Base-by-base conservation (phyloP, 30 jellyfish, hydroid and myxozoan species). In the Hydractinia symbiolongicarpus region DNA sequence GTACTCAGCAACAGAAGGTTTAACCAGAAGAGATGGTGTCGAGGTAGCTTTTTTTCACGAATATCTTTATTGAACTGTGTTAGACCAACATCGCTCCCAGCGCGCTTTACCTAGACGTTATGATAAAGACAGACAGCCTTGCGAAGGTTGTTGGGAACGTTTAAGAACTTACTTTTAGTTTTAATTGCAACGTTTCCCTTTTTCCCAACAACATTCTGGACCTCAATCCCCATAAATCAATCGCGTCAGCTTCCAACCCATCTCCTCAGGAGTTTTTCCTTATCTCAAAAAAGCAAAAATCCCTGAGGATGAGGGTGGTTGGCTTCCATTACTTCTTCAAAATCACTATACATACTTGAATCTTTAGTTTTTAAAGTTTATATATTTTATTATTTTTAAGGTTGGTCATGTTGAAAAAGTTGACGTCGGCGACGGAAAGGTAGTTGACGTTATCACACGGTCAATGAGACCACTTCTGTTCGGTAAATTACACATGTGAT, bases 351-450 rank as follows among this genome's bases (percentile, higher is more conserved):
- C 44, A 30, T 30, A 30, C 44, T 30, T 30, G 8, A 21, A 72
- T 30, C 53, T 72, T 21, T 72, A 17, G 15, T n/a, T 40, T 17
- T 68, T 40, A 20, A 68, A 15, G 15, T n/a, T 68, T 52, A 9
- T 72, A 9, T 49, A 7, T 21, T 5, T 71, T 40, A 6, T 71
- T 73, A 80, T 55, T 53, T 64, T 67, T n/a, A 58, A 88, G 99
- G 50, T 74, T 19, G 99, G 95, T 5, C 88, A 88, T 81, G 92
- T 56, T 6, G 86, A 96, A 55, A 93, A 88, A 50, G 88, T 94
- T 4, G 96, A 94, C 76, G 78, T 94, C 4, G 99, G 94, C 68
- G 95, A 84, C 4, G 97, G 99, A 4, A 88, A 87, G 57, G 75
- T 54, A n/a, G 90, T 83, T 70, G 82, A 84, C 74, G 89, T 94